Evolutionary conservation across 2,797 vertebrate genomes (phyloP), one percentile per base, ranked within the genome.

Genomic region (Ceryle rudis): DNA sequence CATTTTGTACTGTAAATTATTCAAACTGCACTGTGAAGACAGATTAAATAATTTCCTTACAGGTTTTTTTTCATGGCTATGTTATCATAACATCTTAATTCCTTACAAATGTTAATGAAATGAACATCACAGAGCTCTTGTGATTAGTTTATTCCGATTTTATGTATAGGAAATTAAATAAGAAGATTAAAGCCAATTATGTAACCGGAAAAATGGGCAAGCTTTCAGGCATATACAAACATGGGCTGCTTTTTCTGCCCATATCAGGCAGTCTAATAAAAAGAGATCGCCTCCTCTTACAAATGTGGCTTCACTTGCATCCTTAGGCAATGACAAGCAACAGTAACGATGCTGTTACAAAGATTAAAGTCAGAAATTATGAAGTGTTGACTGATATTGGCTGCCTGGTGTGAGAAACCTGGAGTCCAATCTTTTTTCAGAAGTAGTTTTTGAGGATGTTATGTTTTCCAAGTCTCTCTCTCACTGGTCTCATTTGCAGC

Each of bases 161-260:
- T 95, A 85, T 62, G 26, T 70, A 54, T 74, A 78, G 49, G 54
- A 94, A 94, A 64, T 74, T 28, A 90, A 94, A 64, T 79, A 79
- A 55, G 46, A 81, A 86, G 82, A 95, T 94, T 80, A 92, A 95
- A 93, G 71, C 9, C 35, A 67, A 71, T 85, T 93, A 60, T 90
- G 55, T 81, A 81, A 94, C 80, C 66, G 54, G 58, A 55, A 93
- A 94, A 90, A 90, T 55, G 64, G 18, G 39, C 33, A 82, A 86
- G 74, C 62, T 94, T 86, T 86, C 58, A 92, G 70, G 55, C 72
- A 69, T 61, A 51, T 57, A 25, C 31, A 66, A 83, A 78, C 49
- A 61, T 0, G 0, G 52, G 65, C 41, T 94, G 80, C 23, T 81
- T 90, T 83, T 88, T 78, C 69, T 88, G 49, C 69, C 65, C 81